Evolutionary conservation across 2,888 invertebrate genomes (phyloP), one percentile per base, ranked within the genome.

Genomic region (Heliconius ismenius): DNA sequence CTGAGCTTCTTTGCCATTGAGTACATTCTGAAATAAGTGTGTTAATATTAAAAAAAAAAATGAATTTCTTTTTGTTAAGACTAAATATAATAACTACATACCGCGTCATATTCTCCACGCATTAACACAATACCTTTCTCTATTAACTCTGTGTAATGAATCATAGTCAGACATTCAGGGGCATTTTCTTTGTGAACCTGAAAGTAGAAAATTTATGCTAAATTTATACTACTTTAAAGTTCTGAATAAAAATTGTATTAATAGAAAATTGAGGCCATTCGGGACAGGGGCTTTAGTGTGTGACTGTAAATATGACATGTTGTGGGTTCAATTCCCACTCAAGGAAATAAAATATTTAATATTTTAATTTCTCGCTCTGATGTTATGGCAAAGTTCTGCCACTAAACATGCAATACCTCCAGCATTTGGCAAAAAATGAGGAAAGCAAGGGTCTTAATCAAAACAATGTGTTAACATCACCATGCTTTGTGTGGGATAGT

Each of bases 151-250:
- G 96, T 95, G 84, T 97, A 98, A 88, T 98, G 97, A 3, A 96
- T 95, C 85, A 98, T 93, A 3, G 96, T 97, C 39, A 98, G 92
- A 86, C 98, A 98, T 88, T 98, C 98, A 0, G 98, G 98, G 0
- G 98, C 97, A 91, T 98, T 98, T 89, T 98, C 98, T 85, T 97
- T 96, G 85, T 98, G 97, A 2, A 97, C 95, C 95, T 96, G 84
- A 3, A 21, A 65, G 15, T 54, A 36, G 36, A 15, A 26, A 49
- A 63, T 26, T 62, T 2, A 28, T 58, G 36, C 1, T 32, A 32
- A 32, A 32, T 32, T 67, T 39, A 26, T 15, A 74, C 28, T 60
- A n/a, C 13, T 63, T 68, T 28, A 21, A 28, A 10, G 21, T 43
- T 15, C 32, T 32, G 32, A 32, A 32, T 32, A 32, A 32, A 32